Conservation (phyloP, 2,113 vertebrate species). For the Nothoprocta perdicaria region DNA sequence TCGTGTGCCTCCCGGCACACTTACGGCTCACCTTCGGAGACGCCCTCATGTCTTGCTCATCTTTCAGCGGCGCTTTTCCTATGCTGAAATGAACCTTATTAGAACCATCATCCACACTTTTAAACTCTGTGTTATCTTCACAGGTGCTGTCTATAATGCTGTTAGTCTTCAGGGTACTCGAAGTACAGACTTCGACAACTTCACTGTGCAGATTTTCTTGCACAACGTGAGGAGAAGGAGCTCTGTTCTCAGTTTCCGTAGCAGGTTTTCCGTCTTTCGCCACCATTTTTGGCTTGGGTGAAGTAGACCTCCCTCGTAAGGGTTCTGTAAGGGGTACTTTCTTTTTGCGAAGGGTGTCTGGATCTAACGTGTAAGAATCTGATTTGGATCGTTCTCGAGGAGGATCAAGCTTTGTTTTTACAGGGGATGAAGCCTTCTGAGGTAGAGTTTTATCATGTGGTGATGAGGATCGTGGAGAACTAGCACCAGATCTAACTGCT, state of each 20-base stretch:
- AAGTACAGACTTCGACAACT: constrained; percentile 97
- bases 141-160: constrained; percentile 83
- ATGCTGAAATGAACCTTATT: constrained; percentile 98
- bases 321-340: constrained; percentile 94
- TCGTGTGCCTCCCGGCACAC: constrained; percentile 87
- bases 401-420: constrained; percentile 92
- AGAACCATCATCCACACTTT: constrained; percentile 84
- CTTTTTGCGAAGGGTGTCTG: constrained; percentile 95
- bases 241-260: constrained; percentile 87
- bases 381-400: constrained; percentile 97
- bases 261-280: constrained; percentile 87
- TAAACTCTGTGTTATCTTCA: constrained; percentile 87
- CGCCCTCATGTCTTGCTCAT: constrained; percentile 91
- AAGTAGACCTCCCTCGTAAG: constrained; percentile 92
- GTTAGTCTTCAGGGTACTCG: constrained; percentile 89
- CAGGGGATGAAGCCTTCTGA: constrained; percentile 86
- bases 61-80: constrained; percentile 95
- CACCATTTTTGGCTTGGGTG: constrained; percentile 91
- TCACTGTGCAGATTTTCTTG: constrained; percentile 98
- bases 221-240: constrained; percentile 94
- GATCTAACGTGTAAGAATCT: constrained; percentile 96
- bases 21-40: constrained; percentile 97
- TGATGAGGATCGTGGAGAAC: constrained; percentile 88
- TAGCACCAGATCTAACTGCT: constrained; percentile 83
- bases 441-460: constrained; percentile 90